phyloP scores from a whole-genome alignment of 1,140 invertebrate genomes.

The Drosophila ananassae region DNA sequence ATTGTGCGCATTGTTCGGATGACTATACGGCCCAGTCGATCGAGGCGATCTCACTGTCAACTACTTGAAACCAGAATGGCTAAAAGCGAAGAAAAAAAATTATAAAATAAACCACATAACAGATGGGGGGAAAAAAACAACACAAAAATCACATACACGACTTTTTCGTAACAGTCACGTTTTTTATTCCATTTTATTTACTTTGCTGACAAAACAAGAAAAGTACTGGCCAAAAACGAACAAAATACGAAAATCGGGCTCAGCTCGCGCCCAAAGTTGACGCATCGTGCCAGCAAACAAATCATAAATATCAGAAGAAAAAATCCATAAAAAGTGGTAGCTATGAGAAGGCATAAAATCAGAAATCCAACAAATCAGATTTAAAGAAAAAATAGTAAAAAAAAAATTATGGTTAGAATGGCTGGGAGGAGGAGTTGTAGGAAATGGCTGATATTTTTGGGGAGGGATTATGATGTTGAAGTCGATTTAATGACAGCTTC shows the following conservation, averaged over 20 bases:
- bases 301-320: conserved; percentile 47
- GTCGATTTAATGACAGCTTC: conserved; percentile 76
- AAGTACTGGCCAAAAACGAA: conserved; percentile 28
- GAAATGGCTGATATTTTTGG: conserved; percentile 30
- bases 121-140: conserved; percentile 15
- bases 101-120: conserved; percentile 46
- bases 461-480: conserved; percentile 75
- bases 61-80: conserved; percentile 58
- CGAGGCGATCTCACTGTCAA: conserved; percentile 49
- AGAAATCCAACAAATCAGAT: conserved; percentile 69
- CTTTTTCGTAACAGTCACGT: conserved; percentile 78
- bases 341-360: conserved; percentile 37
- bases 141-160: conserved; percentile 73
- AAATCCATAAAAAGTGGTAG: conserved; percentile 25
- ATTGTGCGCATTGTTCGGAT: conserved; percentile 68
- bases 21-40: conserved; percentile 24
- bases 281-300: conserved; percentile 66
- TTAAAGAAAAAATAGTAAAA: conserved; percentile 38
- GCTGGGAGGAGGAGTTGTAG: conserved; percentile 5
- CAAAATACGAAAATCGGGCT: conserved; percentile 41
- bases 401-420: background rate
- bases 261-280: conserved; percentile 45
- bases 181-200: conserved; percentile 72
- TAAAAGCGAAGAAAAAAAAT: conserved; percentile 9
- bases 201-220: conserved; percentile 72